Conservation (phyloP, 2,888 invertebrate genomes). For the Cataglyphis altisquamis region DNA sequence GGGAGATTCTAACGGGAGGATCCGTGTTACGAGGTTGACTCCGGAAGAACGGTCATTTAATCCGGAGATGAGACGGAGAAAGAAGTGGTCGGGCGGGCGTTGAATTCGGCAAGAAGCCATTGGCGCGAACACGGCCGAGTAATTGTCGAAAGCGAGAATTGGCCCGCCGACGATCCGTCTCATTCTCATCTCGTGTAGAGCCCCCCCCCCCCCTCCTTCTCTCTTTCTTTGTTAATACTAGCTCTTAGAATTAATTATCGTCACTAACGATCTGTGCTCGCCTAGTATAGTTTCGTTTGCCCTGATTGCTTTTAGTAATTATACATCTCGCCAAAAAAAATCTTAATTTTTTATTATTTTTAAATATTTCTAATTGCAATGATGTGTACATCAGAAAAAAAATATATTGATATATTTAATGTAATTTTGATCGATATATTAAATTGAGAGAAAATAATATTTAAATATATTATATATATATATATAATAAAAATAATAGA, state of each 20-base stretch:
- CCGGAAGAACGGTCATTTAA: slow-evolving; percentile 39
- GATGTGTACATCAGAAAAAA: not conserved
- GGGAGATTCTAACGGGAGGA: not conserved
- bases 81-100: not conserved
- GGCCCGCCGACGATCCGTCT: slow-evolving; percentile 55
- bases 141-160: slow-evolving; percentile 68
- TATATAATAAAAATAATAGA: not conserved
- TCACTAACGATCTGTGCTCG: slow-evolving; percentile 63
- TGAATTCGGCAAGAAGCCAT: slow-evolving; percentile 48
- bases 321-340: not conserved
- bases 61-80: slow-evolving; percentile 6
- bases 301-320: slow-evolving; percentile 33
- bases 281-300: slow-evolving; percentile 23
- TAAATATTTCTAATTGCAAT: not conserved
- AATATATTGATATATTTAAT: slow-evolving; percentile 5
- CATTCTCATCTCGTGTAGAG: slow-evolving; percentile 28
- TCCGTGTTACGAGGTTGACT: slow-evolving; percentile 27
- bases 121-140: slow-evolving; percentile 26
- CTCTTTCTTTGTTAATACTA: slow-evolving; percentile 63
- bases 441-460: not conserved
- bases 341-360: not conserved
- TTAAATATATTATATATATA: not conserved
- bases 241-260: slow-evolving; percentile 75
- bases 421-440: not conserved
- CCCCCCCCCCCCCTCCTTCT: slow-evolving; percentile 3